Evolutionary conservation across 2,113 vertebrate species (phyloP).

Genomic region (Petromus typicus): DNA sequence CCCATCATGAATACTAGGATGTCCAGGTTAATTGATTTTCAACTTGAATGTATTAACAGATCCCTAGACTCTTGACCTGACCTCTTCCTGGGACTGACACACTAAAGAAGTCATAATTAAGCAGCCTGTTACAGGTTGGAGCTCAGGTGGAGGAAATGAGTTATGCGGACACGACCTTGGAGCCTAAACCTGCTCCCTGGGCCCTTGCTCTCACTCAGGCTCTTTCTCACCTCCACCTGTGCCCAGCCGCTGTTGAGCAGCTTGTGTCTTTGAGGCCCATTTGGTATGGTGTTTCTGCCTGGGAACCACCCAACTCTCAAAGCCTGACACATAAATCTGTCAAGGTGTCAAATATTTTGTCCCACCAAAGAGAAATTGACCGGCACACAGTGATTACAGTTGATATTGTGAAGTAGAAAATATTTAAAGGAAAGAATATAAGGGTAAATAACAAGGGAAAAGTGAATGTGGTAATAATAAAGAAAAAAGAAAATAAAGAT

Average conservation of each 20-base stretch:
- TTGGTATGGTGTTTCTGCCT: not conserved
- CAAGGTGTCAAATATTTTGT: not conserved
- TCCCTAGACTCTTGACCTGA: too few relatives aligned
- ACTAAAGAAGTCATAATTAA: not conserved
- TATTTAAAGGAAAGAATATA: too few relatives aligned
- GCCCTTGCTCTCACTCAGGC: not conserved
- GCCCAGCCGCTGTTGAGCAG: not conserved
- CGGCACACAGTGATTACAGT: not conserved
- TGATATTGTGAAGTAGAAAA: too few relatives aligned
- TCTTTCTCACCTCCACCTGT: not conserved
- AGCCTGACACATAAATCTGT: not conserved
- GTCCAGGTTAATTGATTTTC: not conserved
- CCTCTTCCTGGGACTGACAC: not conserved
- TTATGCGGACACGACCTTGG: not conserved
- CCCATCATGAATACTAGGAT: not conserved
- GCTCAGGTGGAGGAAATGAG: not conserved
- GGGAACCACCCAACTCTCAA: not conserved
- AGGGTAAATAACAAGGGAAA: too few relatives aligned
- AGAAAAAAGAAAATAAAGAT: not conserved
- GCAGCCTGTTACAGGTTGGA: not conserved
- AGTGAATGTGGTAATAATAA: too few relatives aligned
- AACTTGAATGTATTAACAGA: not conserved
- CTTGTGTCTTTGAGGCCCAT: not conserved
- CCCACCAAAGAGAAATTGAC: not conserved
- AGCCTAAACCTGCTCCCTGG: not conserved